Base-by-base conservation (phyloP, 92 coral and sea anemone species). In the Paramuricea clavata region DNA sequence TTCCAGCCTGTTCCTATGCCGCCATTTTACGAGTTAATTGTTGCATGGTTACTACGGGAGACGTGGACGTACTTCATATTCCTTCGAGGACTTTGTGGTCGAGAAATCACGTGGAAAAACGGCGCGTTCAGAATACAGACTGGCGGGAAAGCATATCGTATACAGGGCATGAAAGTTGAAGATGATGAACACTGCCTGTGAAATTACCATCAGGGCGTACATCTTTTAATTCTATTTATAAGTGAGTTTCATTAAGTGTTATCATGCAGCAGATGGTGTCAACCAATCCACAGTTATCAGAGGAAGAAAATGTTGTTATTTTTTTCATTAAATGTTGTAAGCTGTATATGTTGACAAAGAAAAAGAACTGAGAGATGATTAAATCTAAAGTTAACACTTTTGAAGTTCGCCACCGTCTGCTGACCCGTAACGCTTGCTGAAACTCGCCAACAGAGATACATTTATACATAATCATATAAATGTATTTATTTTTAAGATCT, bases 111-210 rank as follows among this genome's bases (percentile, higher is more conserved):
- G 65, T 97, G 99, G 99, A 89, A 98, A 50, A 94, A 98, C 17
- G 92, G 98, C 21, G 92, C 89, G 41, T 95, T 97, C 75, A 89
- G 89, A 78, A 87, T 97, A 10, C 81, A 85, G 87, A 84, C 92
- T 70, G 99, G 99, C 13, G 99, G 99, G 33, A 97, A 97, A 82
- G 99, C 99, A 57, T 98, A 97, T 83, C 91, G 93, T 32, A 84
- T 97, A 0, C 94, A 93, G 28, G 84, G 84, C 56, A 79, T 79
- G 73, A 79, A 60, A 25, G 84, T 79, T 13, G 84, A 79, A 41
- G 73, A 79, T 39, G 47, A 35, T 19, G 84, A 79, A 12, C 84
- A 79, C 47, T 79, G 84, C 57, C 56, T 79, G 5, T 65, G 36
- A 65, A 65, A 65, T 65, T 28, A 28, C 31, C 0, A 65, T 11